These are phyloP conservation scores for Grallaria varia DNA, from an alignment of 2,113 vertebrate species.

Conservation along the genomic window DNA sequence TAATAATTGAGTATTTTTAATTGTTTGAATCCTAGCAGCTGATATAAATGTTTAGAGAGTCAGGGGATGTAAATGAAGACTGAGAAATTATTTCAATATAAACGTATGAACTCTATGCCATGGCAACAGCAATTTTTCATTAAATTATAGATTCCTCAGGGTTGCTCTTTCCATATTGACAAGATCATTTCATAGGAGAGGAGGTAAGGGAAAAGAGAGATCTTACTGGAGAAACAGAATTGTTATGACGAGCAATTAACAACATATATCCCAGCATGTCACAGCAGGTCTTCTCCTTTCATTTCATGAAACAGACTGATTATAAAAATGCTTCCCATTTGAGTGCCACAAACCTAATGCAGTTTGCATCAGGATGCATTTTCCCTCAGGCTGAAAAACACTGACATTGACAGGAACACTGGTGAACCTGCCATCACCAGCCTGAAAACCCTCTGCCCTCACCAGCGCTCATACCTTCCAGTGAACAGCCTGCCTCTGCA, in stretches of 20 bases:
- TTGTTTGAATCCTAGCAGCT: slow-evolving; percentile 4
- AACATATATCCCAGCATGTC: slow-evolving; percentile 48
- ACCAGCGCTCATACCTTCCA: background rate
- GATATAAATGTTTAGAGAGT: background rate
- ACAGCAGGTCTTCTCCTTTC: slow-evolving; percentile 45
- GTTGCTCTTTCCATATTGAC: slow-evolving; percentile 72
- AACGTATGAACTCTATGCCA: slow-evolving; percentile 52
- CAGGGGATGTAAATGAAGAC: slow-evolving; percentile 4
- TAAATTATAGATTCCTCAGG: slow-evolving; percentile 47
- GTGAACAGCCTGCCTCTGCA: background rate
- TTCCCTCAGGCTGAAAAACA: slow-evolving; percentile 22
- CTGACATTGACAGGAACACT: slow-evolving; percentile 1
- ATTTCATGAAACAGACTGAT: slow-evolving; percentile 6
- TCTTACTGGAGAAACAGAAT: slow-evolving; percentile 13
- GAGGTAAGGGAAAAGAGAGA: slow-evolving; percentile 1
- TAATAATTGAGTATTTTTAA: slow-evolving; percentile 34
- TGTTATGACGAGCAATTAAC: slow-evolving; percentile 36
- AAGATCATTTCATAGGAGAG: slow-evolving; percentile 71
- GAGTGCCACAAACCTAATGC: background rate
- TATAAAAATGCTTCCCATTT: slow-evolving; percentile 27
- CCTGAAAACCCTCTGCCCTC: slow-evolving; percentile 9
- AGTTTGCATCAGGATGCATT: background rate
- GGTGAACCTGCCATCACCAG: background rate
- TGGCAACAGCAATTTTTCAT: slow-evolving; percentile 68
- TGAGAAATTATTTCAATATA: background rate